Evolutionary conservation across 2,888 invertebrate species (phyloP).

Genomic region (Rhabditoides inermis): DNA sequence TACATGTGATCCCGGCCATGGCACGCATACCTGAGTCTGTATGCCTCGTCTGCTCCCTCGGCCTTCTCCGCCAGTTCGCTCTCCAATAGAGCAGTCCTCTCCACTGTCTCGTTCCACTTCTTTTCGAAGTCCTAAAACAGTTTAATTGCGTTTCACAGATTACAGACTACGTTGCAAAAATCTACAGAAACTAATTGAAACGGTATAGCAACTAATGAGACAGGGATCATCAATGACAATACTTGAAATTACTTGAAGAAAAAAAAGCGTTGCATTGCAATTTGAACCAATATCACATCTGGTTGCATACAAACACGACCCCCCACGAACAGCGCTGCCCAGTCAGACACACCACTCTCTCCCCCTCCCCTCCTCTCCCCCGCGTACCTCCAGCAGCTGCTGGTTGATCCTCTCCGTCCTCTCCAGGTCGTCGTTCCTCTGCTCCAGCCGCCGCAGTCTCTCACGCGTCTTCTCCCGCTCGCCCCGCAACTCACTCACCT

Average conservation of each 20-base stretch:
- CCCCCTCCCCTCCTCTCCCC: too few species aligned
- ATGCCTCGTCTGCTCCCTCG: constrained; percentile 23
- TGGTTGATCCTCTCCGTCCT: constrained; percentile 22
- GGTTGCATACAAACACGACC: neutral
- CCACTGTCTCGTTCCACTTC: constrained; percentile 20
- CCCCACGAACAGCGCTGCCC: too few species aligned
- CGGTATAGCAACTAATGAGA: too few species aligned
- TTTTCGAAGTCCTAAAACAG: constrained; percentile 15
- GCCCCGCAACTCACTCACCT: constrained; percentile 3
- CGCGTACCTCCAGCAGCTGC: constrained; percentile 17
- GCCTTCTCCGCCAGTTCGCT: constrained; percentile 23
- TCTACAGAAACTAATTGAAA: too few species aligned
- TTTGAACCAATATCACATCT: neutral
- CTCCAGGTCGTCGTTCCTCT: constrained; percentile 25
- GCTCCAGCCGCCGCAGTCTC: constrained; percentile 18
- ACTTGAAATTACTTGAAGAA: neutral
- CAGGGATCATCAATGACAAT: neutral
- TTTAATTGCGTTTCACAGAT: too few species aligned
- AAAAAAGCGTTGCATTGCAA: neutral
- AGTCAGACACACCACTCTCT: too few species aligned
- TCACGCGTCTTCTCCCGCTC: constrained; percentile 6
- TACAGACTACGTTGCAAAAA: too few species aligned
- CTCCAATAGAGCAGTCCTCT: constrained; percentile 22
- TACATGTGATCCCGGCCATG: neutral
- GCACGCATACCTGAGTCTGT: constrained; percentile 12